A percentile compares a stretch with the other conserved stretches of the same genome.
Evolutionary conservation across 2,888 invertebrate species (phyloP).

Genomic region (Plagodis pulveraria): DNA sequence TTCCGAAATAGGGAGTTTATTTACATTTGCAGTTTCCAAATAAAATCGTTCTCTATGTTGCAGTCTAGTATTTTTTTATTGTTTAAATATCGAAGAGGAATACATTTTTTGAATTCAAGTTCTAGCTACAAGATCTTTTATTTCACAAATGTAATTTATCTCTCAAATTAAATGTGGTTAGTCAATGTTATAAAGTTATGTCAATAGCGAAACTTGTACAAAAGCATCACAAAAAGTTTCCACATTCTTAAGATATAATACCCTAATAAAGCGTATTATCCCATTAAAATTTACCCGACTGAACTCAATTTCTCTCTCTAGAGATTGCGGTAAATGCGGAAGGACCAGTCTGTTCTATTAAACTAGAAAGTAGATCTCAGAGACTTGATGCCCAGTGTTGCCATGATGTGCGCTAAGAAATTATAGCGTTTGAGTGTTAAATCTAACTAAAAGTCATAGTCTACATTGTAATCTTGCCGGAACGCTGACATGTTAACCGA

Average conservation of each 20-base stretch:
- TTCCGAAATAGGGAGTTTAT: conserved; percentile 10
- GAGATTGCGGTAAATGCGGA: conserved; percentile 39
- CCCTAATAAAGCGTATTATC: conserved; percentile 27
- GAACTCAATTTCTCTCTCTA: conserved; percentile 39
- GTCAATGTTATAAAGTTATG: neutral
- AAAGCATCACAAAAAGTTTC: neutral
- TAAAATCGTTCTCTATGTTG: too few species aligned
- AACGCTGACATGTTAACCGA: too few species aligned
- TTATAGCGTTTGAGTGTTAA: neutral
- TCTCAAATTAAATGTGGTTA: neutral
- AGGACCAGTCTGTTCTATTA: conserved; percentile 39
- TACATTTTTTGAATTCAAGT: too few species aligned
- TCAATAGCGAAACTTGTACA: neutral
- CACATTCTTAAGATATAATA: conserved; percentile 7
- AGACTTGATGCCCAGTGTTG: conserved; percentile 37
- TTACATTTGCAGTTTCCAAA: neutral
- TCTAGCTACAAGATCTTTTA: too few species aligned
- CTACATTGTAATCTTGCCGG: too few species aligned
- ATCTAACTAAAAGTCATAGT: neutral
- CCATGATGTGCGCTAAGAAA: conserved; percentile 18
- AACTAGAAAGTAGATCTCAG: conserved; percentile 40
- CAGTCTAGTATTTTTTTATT: too few species aligned
- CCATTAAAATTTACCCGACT: conserved; percentile 35
- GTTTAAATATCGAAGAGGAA: too few species aligned
- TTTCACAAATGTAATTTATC: too few species aligned